Conservation (phyloP, 2,113 vertebrate species). For the Onychostruthus taczanowskii region DNA sequence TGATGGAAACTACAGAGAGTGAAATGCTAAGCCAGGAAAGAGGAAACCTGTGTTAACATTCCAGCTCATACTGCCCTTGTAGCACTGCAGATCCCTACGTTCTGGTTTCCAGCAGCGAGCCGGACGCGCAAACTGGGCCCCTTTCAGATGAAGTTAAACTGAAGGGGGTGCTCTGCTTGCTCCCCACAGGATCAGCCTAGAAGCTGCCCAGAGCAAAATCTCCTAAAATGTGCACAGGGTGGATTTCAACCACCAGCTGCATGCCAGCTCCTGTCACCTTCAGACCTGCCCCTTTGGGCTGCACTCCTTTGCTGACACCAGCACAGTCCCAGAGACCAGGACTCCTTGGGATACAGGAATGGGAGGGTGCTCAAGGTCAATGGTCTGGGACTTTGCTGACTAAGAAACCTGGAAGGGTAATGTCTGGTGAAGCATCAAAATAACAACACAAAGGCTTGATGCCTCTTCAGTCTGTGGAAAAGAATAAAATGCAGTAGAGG, state of each 20-base stretch:
- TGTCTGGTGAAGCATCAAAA: not conserved
- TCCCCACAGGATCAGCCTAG: not conserved
- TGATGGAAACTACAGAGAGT: not conserved
- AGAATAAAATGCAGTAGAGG: not conserved
- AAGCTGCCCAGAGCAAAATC: not conserved
- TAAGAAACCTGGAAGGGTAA: not conserved
- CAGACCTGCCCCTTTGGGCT: not conserved
- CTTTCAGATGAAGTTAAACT: not conserved
- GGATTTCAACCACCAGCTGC: not conserved
- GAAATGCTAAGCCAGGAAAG: not conserved
- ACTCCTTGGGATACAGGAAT: not conserved
- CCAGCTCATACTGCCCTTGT: not conserved
- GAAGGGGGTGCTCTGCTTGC: not conserved
- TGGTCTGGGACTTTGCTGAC: not conserved
- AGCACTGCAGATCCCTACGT: not conserved
- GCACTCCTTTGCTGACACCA: not conserved
- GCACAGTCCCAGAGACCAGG: not conserved
- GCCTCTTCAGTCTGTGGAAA: not conserved
- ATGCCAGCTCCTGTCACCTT: not conserved
- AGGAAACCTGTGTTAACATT: not conserved
- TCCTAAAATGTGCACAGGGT: not conserved
- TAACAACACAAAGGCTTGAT: not conserved
- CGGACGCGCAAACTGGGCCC: not conserved
- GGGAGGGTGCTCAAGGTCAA: not conserved
- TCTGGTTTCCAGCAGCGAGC: accelerated